A percentile compares a stretch with the other conserved stretches of the same genome.
phyloP scores from a whole-genome alignment of 2,888 invertebrate genomes.

The Halictus ligatus region DNA sequence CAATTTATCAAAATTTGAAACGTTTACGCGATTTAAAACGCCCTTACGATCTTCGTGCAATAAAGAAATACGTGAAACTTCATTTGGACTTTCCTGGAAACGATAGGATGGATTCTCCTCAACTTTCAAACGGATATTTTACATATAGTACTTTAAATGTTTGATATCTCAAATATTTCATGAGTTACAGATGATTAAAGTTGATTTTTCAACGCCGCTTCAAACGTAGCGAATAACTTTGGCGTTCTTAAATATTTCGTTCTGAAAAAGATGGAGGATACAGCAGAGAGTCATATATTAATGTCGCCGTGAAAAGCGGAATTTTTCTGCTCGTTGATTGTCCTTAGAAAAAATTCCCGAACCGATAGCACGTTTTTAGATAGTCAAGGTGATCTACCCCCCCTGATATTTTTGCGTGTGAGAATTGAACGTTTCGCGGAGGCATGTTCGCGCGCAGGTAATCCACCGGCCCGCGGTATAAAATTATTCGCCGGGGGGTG shows the following conservation, averaged over 20 bases:
- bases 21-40: not conserved
- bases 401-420: not conserved
- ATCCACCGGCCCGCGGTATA: not conserved
- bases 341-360: not conserved
- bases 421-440: not conserved
- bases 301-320: not conserved
- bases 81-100: not conserved
- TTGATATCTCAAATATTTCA: not conserved
- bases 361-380: not conserved
- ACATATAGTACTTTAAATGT: not conserved
- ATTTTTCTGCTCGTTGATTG: not conserved
- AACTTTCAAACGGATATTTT: not conserved
- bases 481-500: constrained; percentile 19
- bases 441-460: not conserved
- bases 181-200: not conserved
- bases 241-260: not conserved
- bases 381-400: not conserved
- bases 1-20: not conserved
- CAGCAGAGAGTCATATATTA: not conserved
- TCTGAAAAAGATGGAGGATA: not conserved
- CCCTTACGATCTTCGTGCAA: not conserved
- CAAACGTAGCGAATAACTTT: not conserved
- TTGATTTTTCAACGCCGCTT: not conserved
- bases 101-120: not conserved
- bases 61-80: not conserved